phyloP scores from a whole-genome alignment of 2,888 invertebrate genomes.

The Acrocyrtus sp. region DNA sequence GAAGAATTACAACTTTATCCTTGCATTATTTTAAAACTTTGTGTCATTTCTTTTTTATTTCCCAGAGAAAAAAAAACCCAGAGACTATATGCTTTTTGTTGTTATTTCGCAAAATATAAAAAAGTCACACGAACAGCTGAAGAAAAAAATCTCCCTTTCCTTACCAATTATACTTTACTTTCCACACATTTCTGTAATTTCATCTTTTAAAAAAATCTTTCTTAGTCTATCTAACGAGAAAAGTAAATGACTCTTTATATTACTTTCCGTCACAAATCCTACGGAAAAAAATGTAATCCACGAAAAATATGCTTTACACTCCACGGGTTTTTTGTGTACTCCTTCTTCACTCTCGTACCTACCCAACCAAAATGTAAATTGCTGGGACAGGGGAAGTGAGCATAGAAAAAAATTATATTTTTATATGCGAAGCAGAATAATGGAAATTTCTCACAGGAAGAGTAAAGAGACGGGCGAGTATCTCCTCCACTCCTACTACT shows the following conservation, averaged over 20 bases:
- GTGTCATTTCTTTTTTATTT: constrained; percentile 37
- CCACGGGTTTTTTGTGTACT: neutral
- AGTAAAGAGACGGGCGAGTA: no score
- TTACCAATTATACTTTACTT: neutral
- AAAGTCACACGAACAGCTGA: no score
- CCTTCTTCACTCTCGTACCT: neutral
- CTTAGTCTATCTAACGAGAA: no score
- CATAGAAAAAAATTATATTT: constrained; percentile 1
- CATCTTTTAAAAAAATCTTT: no score
- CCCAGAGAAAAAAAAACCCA: constrained; percentile 1
- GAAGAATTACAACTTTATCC: constrained; percentile 37
- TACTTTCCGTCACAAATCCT: constrained; percentile 13
- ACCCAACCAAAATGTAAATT: constrained; percentile 3
- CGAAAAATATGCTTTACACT: neutral
- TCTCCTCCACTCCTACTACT: no score
- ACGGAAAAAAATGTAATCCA: neutral
- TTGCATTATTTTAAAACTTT: constrained; percentile 28
- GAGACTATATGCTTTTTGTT: neutral
- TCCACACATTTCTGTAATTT: neutral
- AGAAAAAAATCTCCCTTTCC: no score
- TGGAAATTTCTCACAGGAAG: constrained; percentile 51
- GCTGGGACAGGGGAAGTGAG: neutral
- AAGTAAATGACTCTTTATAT: constrained; percentile 23
- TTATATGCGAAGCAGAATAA: constrained; percentile 15
- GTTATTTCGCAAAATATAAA: neutral